A percentile compares a stretch with the other conserved stretches of the same genome.
phyloP scores from a whole-genome alignment of 1,140 invertebrate species.

The Probaryconus sp. region DNA sequence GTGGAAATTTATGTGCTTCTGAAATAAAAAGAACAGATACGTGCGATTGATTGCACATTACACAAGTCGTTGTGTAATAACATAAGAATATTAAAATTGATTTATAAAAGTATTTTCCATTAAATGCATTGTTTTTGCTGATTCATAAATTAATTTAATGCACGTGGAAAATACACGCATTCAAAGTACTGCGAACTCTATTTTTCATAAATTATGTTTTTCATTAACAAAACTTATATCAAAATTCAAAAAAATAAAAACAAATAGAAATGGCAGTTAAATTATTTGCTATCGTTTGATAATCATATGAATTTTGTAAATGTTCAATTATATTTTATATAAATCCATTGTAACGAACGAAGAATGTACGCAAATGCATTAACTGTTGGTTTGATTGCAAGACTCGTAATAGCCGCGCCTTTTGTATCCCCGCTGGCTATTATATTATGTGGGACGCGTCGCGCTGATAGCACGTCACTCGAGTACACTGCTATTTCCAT shows the following conservation, averaged over 20 bases:
- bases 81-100: constrained; percentile 27
- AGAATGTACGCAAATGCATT: no score
- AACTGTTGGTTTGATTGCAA: no score
- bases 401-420: no score
- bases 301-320: constrained; percentile 1
- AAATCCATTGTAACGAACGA: no score
- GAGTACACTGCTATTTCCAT: no score
- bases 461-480: no score
- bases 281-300: neutral
- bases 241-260: neutral
- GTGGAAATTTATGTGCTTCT: constrained; percentile 16
- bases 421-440: no score
- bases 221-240: neutral
- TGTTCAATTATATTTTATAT: no score
- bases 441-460: no score
- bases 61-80: constrained; percentile 6
- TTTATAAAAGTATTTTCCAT: constrained; percentile 19
- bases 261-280: neutral
- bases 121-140: neutral
- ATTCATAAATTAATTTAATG: neutral
- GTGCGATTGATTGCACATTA: constrained; percentile 22
- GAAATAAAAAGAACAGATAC: constrained; percentile 13
- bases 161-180: constrained; percentile 7
- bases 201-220: constrained; percentile 16
- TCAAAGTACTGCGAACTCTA: no score